phyloP scores from a whole-genome alignment of 1,140 invertebrate species.

The Oreohelix idahoensis region DNA sequence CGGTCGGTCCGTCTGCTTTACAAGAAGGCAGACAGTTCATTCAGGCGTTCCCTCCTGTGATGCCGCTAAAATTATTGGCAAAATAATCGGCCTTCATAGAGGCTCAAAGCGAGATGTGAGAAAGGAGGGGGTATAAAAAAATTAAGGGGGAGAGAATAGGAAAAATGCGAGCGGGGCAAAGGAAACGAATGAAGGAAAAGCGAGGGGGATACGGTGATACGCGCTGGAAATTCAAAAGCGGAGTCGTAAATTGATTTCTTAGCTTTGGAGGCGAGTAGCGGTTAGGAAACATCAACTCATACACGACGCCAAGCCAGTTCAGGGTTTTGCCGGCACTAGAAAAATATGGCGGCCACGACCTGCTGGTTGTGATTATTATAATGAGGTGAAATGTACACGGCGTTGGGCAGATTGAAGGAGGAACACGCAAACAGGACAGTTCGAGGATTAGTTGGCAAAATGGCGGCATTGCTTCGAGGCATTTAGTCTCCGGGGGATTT shows the following conservation, averaged over 20 bases:
- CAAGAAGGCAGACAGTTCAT: constrained; percentile 43
- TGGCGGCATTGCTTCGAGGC: neutral
- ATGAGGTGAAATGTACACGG: constrained; percentile 11
- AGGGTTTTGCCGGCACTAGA: constrained; percentile 3
- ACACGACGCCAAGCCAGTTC: constrained; percentile 8
- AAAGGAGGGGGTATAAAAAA: constrained; percentile 15
- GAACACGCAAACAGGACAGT: neutral
- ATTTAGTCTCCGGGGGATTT: neutral
- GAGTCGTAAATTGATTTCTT: constrained; percentile 37
- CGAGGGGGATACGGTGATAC: constrained; percentile 12
- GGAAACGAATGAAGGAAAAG: constrained; percentile 4
- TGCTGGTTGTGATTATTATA: constrained; percentile 17
- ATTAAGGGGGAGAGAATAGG: constrained; percentile 17
- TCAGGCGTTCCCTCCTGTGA: constrained; percentile 30
- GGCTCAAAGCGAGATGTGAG: constrained; percentile 39
- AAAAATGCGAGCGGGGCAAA: constrained; percentile 25
- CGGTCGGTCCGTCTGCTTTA: constrained; percentile 34
- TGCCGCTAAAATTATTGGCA: constrained; percentile 44
- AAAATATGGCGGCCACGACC: constrained; percentile 20
- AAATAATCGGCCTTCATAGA: constrained; percentile 44
- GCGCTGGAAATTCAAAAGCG: constrained; percentile 36
- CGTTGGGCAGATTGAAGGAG: neutral
- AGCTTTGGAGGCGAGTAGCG: constrained; percentile 33
- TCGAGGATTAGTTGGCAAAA: neutral
- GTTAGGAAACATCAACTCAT: constrained; percentile 36